Conservation (phyloP, 2,888 invertebrate genomes). For the Machimus rusticus region DNA sequence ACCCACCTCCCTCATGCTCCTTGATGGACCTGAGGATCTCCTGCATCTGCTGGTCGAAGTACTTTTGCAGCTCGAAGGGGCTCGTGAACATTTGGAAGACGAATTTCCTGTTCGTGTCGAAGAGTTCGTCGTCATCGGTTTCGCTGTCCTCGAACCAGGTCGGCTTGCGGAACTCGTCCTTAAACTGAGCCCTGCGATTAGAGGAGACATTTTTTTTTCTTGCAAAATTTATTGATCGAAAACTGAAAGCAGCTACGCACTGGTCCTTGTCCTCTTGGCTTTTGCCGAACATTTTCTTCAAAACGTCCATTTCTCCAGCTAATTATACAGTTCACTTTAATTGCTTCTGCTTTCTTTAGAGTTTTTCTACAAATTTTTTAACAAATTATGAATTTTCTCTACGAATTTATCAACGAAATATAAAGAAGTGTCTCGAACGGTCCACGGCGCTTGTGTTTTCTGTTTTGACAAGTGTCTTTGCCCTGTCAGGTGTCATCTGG, state of each 20-base stretch:
- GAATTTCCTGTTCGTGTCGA: conserved; percentile 60
- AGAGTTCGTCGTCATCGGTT: conserved; percentile 62
- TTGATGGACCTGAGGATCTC: conserved; percentile 66
- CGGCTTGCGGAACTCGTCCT: conserved; percentile 62
- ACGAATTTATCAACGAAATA: neutral
- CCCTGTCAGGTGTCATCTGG: neutral
- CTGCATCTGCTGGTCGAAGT: conserved; percentile 70
- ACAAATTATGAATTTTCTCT: neutral
- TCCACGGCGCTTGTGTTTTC: neutral
- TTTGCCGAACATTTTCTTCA: conserved; percentile 57
- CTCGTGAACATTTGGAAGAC: conserved; percentile 68
- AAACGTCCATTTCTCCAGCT: conserved; percentile 53
- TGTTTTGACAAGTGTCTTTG: neutral
- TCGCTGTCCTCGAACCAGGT: conserved; percentile 63
- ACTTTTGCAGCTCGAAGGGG: conserved; percentile 69
- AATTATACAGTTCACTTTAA: neutral
- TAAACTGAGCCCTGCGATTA: conserved; percentile 44
- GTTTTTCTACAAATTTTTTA: neutral
- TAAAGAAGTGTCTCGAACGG: neutral
- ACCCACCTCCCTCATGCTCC: conserved; percentile 54
- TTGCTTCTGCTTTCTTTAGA: neutral
- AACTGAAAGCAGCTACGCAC: conserved; percentile 50
- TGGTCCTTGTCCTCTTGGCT: conserved; percentile 51
- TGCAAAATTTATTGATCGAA: conserved; percentile 9
- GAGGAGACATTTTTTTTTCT: neutral